Percentiles rank a stretch among this genome's conserved stretches.
These are phyloP conservation scores for Camponotus fellah DNA, from an alignment of 2,888 invertebrate genomes.

Conservation along the genomic window DNA sequence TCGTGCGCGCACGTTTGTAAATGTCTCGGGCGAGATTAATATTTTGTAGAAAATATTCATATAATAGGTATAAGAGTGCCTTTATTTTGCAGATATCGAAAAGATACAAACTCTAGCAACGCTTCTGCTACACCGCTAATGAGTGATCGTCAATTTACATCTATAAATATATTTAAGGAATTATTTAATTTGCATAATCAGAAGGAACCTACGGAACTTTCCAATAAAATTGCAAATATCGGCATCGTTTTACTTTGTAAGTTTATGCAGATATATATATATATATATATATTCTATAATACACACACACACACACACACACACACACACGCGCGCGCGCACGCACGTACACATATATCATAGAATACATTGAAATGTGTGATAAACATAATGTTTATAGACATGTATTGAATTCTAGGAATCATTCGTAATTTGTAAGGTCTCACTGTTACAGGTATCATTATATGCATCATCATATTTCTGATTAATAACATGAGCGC, in stretches of 20 bases:
- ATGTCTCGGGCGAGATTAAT: background rate
- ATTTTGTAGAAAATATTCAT: background rate
- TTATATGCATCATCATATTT: constrained; percentile 87
- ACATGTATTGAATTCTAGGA: background rate
- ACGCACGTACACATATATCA: background rate
- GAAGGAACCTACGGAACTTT: constrained; percentile 89
- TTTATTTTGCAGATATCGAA: constrained; percentile 79
- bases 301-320: background rate
- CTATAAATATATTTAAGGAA: constrained; percentile 86
- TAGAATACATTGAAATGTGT: background rate
- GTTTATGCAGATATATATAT: constrained; percentile 58
- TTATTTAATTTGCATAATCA: constrained; percentile 91
- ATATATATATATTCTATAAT: background rate
- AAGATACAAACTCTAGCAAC: constrained; percentile 69
- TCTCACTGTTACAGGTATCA: constrained; percentile 86
- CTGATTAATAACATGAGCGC: constrained; percentile 84
- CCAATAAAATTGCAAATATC: constrained; percentile 90
- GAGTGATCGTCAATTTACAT: constrained; percentile 73
- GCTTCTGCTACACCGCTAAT: constrained; percentile 72
- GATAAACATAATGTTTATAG: background rate
- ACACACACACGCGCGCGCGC: no score
- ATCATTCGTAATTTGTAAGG: background rate
- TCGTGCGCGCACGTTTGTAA: background rate
- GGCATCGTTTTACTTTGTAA: constrained; percentile 88
- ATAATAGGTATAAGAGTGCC: background rate